phyloP scores from a whole-genome alignment of 2,888 invertebrate genomes.

The Sthenelais limicola region DNA sequence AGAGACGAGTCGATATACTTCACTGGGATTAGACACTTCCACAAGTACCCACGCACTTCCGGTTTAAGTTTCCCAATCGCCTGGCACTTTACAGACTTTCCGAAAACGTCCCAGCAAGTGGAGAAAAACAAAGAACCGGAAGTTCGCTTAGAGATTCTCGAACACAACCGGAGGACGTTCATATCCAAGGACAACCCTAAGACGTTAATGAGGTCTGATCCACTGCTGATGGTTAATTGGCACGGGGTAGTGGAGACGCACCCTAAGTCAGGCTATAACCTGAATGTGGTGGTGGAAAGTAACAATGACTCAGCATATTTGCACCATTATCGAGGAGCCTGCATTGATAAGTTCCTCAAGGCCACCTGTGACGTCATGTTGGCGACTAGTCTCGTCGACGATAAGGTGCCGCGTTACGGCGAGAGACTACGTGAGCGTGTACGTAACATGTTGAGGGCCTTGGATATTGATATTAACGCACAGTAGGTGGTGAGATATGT shows the following conservation, averaged over 20 bases:
- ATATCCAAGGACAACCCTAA: constrained; percentile 12
- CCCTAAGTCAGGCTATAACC: not conserved
- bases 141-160: not conserved
- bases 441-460: not conserved
- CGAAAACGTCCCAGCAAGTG: not conserved
- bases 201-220: not conserved
- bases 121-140: not conserved
- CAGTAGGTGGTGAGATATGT: too few relatives aligned
- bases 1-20: constrained; percentile 18
- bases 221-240: constrained; percentile 9
- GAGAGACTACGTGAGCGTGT: not conserved
- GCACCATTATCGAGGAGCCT: constrained; percentile 20
- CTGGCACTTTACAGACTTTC: constrained; percentile 30
- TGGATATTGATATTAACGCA: too few relatives aligned
- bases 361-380: constrained; percentile 22
- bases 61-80: constrained; percentile 4
- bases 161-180: constrained; percentile 20
- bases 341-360: constrained; percentile 15
- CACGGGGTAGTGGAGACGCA: not conserved
- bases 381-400: not conserved
- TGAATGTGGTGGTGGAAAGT: not conserved
- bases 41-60: not conserved
- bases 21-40: not conserved
- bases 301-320: constrained; percentile 3
- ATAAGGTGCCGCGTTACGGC: constrained; percentile 7